A percentile compares a stretch with the other conserved stretches of the same genome.
These are phyloP conservation scores for Mallotus villosus DNA, from an alignment of 2,797 vertebrate species.

Conservation along the genomic window DNA sequence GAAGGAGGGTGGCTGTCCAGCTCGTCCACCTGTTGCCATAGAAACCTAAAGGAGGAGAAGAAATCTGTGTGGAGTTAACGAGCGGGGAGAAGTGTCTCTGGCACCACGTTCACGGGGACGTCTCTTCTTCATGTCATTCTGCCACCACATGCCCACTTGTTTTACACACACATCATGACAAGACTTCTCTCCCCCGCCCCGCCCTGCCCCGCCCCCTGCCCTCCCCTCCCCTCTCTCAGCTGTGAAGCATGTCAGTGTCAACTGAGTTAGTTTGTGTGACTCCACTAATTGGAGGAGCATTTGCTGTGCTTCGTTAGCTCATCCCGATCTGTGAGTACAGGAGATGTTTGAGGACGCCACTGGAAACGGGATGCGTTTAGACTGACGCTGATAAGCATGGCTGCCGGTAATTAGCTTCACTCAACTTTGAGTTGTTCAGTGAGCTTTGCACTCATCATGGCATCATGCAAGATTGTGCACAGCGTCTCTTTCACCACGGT, in stretches of 20 bases:
- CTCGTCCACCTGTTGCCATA: slow-evolving; percentile 54
- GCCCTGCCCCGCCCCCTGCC: background rate
- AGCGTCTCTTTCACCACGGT: background rate
- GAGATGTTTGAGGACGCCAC: slow-evolving; percentile 4
- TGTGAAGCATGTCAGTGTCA: slow-evolving; percentile 20
- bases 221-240: slow-evolving; percentile 1
- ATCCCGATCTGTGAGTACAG: slow-evolving; percentile 22
- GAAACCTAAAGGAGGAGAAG: slow-evolving; percentile 47
- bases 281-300: slow-evolving; percentile 39
- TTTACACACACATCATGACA: slow-evolving; percentile 13
- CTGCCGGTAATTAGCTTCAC: background rate
- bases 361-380: slow-evolving; percentile 7
- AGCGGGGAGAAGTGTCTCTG: slow-evolving; percentile 34
- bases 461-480: background rate
- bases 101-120: slow-evolving; percentile 12
- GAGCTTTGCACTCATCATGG: slow-evolving; percentile 18
- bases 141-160: slow-evolving; percentile 13
- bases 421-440: slow-evolving; percentile 19
- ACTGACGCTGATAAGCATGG: background rate
- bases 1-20: slow-evolving; percentile 31
- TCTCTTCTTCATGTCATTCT: slow-evolving; percentile 41
- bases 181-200: background rate
- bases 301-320: slow-evolving; percentile 15
- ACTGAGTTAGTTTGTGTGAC: slow-evolving; percentile 30
- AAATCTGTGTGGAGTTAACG: slow-evolving; percentile 34